Percentiles rank a stretch among this genome's conserved stretches.
phyloP scores from a whole-genome alignment of 2,113 vertebrate species.

The Ciconia stormi region DNA sequence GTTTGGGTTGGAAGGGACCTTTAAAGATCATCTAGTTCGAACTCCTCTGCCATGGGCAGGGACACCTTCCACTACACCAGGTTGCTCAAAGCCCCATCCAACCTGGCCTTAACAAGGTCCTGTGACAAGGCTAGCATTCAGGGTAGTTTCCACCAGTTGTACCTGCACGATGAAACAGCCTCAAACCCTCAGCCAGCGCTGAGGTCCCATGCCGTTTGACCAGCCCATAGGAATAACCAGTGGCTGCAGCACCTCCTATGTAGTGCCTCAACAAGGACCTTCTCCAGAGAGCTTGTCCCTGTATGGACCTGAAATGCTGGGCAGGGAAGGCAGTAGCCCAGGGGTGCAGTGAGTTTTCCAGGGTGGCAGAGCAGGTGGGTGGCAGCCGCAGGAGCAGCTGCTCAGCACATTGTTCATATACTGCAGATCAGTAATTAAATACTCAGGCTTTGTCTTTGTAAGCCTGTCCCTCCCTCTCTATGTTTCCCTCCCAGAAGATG shows the following conservation, averaged over 20 bases:
- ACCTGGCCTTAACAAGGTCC: not conserved
- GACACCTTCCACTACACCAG: too few species aligned
- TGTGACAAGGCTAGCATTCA: not conserved
- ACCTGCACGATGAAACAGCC: not conserved
- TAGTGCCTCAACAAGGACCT: not conserved
- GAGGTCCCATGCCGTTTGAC: not conserved
- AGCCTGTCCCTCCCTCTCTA: not conserved
- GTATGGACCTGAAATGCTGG: accelerated
- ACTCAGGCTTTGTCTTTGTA: not conserved
- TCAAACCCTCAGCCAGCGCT: not conserved
- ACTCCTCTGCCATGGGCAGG: too few species aligned
- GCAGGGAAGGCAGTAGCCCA: not conserved
- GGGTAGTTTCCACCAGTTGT: not conserved
- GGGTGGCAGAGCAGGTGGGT: not conserved
- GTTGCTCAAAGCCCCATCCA: too few species aligned
- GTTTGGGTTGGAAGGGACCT: too few species aligned
- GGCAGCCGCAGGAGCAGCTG: not conserved
- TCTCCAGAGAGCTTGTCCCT: not conserved
- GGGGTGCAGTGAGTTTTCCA: not conserved
- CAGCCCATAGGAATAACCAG: not conserved
- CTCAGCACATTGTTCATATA: not conserved
- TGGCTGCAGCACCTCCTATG: not conserved
- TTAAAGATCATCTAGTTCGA: too few species aligned
- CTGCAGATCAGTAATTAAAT: not conserved
- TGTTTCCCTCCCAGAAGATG: not conserved